These are phyloP conservation scores for Crenuchus spilurus DNA, from an alignment of 2,797 vertebrate genomes.

Conservation along the genomic window DNA sequence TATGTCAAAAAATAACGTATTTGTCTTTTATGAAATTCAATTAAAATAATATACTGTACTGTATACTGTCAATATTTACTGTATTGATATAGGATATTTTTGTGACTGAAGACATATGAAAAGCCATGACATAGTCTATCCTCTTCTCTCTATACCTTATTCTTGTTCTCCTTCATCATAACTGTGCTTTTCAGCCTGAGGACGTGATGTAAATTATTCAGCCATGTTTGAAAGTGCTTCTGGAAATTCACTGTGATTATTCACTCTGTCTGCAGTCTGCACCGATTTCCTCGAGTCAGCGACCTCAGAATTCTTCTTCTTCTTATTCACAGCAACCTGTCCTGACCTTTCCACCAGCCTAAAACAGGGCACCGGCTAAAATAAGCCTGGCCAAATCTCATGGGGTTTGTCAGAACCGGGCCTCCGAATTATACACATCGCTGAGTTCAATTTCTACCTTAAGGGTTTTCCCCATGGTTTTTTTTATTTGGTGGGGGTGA, in stretches of 20 bases:
- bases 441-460: conserved; percentile 38
- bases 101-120: no score
- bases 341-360: conserved; percentile 21
- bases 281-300: conserved; percentile 21
- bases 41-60: no score
- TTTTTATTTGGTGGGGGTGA: not conserved
- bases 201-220: conserved; percentile 34
- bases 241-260: conserved; percentile 30
- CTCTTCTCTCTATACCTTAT: not conserved
- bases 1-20: no score
- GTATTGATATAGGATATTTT: no score
- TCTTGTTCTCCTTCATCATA: not conserved
- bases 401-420: conserved; percentile 33
- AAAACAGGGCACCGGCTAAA: conserved; percentile 30
- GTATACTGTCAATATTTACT: no score
- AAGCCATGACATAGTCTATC: no score
- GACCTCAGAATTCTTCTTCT: conserved; percentile 17
- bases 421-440: conserved; percentile 46
- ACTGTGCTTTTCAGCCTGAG: conserved; percentile 13
- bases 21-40: no score
- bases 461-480: conserved; percentile 7
- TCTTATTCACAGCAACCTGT: conserved; percentile 29
- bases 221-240: conserved; percentile 19
- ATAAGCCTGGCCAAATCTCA: conserved; percentile 19
- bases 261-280: conserved; percentile 14